A percentile compares a stretch with the other conserved stretches of the same genome.
These are phyloP conservation scores for Piprites chloris DNA, from an alignment of 2,113 vertebrate species.

Conservation along the genomic window DNA sequence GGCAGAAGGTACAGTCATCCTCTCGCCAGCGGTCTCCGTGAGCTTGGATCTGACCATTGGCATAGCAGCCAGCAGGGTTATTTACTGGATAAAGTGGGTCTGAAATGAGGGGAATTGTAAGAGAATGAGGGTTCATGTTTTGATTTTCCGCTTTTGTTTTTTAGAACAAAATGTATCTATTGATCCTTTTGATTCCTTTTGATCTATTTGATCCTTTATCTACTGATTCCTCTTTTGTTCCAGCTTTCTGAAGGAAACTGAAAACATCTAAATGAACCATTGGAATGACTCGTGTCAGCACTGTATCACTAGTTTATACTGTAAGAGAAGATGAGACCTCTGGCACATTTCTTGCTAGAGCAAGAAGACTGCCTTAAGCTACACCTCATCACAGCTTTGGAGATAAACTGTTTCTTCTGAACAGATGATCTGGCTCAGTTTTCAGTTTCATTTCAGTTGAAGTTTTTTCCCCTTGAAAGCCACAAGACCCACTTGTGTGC, in stretches of 20 bases:
- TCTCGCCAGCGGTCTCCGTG: slow-evolving; percentile 91
- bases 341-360: neutral
- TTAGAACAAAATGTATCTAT: neutral
- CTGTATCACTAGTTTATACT: neutral
- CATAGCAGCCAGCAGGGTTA: slow-evolving; percentile 87
- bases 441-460: neutral
- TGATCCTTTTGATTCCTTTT: too few relatives aligned
- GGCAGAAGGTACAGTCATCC: slow-evolving; percentile 90
- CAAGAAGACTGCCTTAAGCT: neutral
- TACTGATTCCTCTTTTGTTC: neutral
- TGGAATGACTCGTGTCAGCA: neutral
- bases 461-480: neutral
- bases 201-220: too few relatives aligned
- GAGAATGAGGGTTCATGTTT: neutral
- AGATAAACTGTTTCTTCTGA: neutral
- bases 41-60: slow-evolving; percentile 85
- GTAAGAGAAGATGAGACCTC: neutral
- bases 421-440: neutral
- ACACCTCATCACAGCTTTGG: neutral
- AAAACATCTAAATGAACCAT: neutral
- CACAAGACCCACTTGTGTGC: neutral
- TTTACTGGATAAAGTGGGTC: slow-evolving; percentile 82
- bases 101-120: slow-evolving; percentile 38
- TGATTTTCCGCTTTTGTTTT: neutral
- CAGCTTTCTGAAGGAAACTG: neutral